Base-by-base conservation (phyloP, 2,797 vertebrate genomes). In the Mus spretus region DNA sequence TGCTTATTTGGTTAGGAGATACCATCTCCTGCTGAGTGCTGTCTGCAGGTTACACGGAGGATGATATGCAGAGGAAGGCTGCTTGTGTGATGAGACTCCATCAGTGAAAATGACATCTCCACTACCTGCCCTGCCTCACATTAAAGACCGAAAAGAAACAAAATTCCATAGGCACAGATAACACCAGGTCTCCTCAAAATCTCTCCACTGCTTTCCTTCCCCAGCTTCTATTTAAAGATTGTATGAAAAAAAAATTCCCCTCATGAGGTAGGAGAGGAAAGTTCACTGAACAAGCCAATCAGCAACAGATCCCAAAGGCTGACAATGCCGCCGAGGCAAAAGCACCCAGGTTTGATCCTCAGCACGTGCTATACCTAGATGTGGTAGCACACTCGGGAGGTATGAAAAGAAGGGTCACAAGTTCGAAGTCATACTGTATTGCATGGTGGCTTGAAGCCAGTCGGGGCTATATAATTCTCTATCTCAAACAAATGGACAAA, bases 301-400 rank as follows among this genome's bases (percentile, higher is more conserved):
- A 65, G 50, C 10, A 37, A 44, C 1, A 0, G 0, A 15, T 9
- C 4, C 34, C 17, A 6, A 61, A 0, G 44, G 19, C 0, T 88
- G 26, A 37, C 5, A 47, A 50, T 24, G 20, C 47, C 12, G 67
- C 34, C 28, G 1, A 37, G 50, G 7, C 4, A 47, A 14, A 10
- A 15, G 6, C 24, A 0, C 22, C 61, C 10, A 3, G 5, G 82
- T 22, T 20, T 50, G 63, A n/a, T n/a, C 9, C 82, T 61, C 44
- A 67, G 50, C 0, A 55, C 65, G 20, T 15, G 65, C n/a, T 37
- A 10, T 1, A 6, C 17, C 65, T 28, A 26, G 50, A 34, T 47
- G 14, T 28, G 85, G n/a, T 12, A 40, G n/a, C 50, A 57, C n/a
- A 28, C 9, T 28, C 85, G n/a, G 47, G 14, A 74, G 50, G 34